Evolutionary conservation across 2,888 invertebrate genomes (phyloP), one percentile per base, ranked within the genome.

Genomic region (Bimastos eiseni): DNA sequence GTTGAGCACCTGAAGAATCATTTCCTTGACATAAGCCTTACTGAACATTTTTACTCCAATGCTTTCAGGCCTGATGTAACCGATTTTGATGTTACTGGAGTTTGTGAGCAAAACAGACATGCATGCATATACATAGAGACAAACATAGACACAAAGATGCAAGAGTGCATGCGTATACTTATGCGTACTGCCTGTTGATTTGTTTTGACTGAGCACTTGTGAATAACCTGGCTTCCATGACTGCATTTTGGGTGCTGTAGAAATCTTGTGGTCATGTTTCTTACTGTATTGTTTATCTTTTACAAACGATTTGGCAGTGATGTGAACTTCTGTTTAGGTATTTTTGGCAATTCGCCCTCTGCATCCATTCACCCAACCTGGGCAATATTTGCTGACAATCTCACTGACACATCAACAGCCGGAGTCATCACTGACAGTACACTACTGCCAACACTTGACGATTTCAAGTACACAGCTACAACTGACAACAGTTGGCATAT

Each of bases 311-410:
- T 70, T 70, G 70, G 11, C 6, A 55, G 55, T 13, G n/a, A 70
- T 70, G 70, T n/a, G n/a, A n/a, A n/a, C 70, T n/a, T 70, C 70
- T 70, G n/a, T 70, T 86, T 33, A 86, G 92, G 92, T 37, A 90
- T 92, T 17, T 92, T 92, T 55, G 92, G 92, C 30, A 92, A 92
- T 89, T 90, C 91, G 30, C 38, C 38, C 38, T 90, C 92, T 44
- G 21, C 90, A n/a, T 88, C 36, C 19, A 24, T 30, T 24, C 36
- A 83, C 21, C 49, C 91, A 33, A 91, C 91, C 24, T 92, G 92
- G 92, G 90, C 90, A 33, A 90, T 92, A 37, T 44, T 83, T 41
- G 90, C 91, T 37, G 90, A 89, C 90, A 89, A 88, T 24, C 30
- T 89, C 34, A 55, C 89, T 34, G 55, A 91, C 89, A 70, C 89